Conservation (phyloP, 92 coral and sea anemone genomes). For the Blastomussa wellsi region DNA sequence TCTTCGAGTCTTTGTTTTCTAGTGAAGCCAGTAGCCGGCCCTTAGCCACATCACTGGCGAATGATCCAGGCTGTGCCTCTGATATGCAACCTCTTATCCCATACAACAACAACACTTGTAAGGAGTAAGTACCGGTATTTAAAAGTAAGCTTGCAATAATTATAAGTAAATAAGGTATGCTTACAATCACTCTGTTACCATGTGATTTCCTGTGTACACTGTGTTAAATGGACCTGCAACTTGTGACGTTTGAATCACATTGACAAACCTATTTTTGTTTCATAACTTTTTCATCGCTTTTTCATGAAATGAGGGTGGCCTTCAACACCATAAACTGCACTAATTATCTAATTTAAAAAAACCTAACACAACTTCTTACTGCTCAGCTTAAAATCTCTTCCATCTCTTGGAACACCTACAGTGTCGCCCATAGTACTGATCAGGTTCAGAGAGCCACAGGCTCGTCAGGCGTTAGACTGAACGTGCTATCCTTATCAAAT, state of each 20-base stretch:
- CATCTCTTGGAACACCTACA: background rate
- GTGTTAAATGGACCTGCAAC: background rate
- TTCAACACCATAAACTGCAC: background rate
- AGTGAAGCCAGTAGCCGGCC: too few species aligned
- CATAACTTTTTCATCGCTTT: background rate
- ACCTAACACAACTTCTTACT: background rate
- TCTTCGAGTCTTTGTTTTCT: too few species aligned
- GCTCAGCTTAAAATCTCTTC: background rate
- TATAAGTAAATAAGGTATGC: too few species aligned
- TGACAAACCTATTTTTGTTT: background rate
- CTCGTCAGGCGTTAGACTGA: too few species aligned
- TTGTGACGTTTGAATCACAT: background rate
- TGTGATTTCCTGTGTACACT: too few species aligned
- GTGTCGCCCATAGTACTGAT: background rate
- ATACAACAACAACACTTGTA: too few species aligned
- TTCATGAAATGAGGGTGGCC: background rate
- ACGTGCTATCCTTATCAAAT: background rate
- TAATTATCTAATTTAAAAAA: background rate
- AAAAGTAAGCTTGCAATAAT: too few species aligned
- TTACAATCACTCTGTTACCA: too few species aligned
- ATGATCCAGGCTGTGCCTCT: too few species aligned
- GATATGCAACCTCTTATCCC: too few species aligned
- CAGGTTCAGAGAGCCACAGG: background rate
- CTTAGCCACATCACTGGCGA: too few species aligned
- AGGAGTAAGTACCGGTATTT: too few species aligned